Base-by-base conservation (phyloP, 2,797 vertebrate species). In the Vespertilio murinus region DNA sequence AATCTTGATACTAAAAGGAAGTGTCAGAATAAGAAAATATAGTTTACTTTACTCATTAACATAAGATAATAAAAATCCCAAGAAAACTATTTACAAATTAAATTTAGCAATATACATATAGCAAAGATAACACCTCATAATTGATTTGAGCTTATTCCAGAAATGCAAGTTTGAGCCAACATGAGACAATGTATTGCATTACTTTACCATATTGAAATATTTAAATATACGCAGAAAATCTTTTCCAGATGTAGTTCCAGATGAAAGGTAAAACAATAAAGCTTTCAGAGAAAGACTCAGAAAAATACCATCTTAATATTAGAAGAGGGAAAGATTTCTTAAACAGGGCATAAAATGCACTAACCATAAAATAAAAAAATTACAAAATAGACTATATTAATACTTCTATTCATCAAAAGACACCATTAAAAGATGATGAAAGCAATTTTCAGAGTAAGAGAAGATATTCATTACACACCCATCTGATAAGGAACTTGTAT, bases 161-260 rank as follows among this genome's bases (percentile, higher is more conserved):
- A 52, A 64, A 17, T 47, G 40, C n/a, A 77, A 74, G 42, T 11
- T 38, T 71, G 25, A 92, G 52, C 45, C 33, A 80, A 52, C 30
- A 64, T n/a, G 33, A 40, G 38, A 61, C 42, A 52, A 33, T 42
- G 47, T 56, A 79, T 42, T 42, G 35, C 52, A 86, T 11, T 65
- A 71, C 11, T 64, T 71, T 65, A 61, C 25, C 42, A 42, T 80
- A 64, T 4, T 80, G 30, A 80, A 71, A 73, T 20, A 73, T 64
- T 80, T 52, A 33, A 49, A 13, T 47, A n/a, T 38, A 42, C 13
- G 7, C 9, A 30, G 71, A 77, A 78, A 78, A 88, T n/a, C 18
- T 78, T 88, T 69, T 78, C 61, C 86, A 88, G 86, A 78, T 78
- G 47, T 47, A 54, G 40, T 80, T 80, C 65, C 75, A 82, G 42